Conservation (phyloP, 2,113 vertebrate genomes). For the Siniperca chuatsi region DNA sequence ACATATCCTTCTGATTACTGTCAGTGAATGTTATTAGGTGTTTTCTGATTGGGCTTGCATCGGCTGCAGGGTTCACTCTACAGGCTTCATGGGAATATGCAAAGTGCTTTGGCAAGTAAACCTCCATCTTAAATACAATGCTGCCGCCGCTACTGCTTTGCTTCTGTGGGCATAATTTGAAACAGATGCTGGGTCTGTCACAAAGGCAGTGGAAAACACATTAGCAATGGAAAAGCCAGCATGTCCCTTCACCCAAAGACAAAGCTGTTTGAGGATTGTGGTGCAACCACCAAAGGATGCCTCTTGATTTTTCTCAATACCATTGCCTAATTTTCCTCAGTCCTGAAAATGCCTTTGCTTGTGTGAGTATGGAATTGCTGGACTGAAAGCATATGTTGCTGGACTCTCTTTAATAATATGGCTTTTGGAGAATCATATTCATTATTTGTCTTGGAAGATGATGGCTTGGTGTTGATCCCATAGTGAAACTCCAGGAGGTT, state of each 20-base stretch:
- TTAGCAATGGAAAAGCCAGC: slow-evolving; percentile 76
- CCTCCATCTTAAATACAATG: slow-evolving; percentile 69
- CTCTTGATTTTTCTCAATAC: slow-evolving; percentile 54
- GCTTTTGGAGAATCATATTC: slow-evolving; percentile 32
- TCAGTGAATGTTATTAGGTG: slow-evolving; percentile 80
- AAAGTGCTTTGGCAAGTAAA: slow-evolving; percentile 73
- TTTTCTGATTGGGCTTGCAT: slow-evolving; percentile 77
- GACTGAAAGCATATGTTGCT: slow-evolving; percentile 52
- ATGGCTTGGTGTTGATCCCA: slow-evolving; percentile 47
- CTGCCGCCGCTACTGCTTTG: slow-evolving; percentile 52
- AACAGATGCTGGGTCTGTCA: slow-evolving; percentile 78
- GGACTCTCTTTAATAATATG: slow-evolving; percentile 28
- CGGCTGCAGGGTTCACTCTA: slow-evolving; percentile 73
- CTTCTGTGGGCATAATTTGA: slow-evolving; percentile 76
- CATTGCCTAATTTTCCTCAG: slow-evolving; percentile 30
- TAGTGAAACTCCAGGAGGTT: slow-evolving; percentile 50
- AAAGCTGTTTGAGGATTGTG: slow-evolving; percentile 77
- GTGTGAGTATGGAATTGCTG: slow-evolving; percentile 26
- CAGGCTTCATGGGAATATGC: slow-evolving; percentile 79
- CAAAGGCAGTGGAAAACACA: slow-evolving; percentile 74
- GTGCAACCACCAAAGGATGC: slow-evolving; percentile 66
- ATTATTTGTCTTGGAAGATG: slow-evolving; percentile 51
- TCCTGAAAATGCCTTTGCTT: slow-evolving; percentile 21
- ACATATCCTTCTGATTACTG: slow-evolving; percentile 83
- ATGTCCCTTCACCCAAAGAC: slow-evolving; percentile 72